Evolutionary conservation across 2,888 invertebrate genomes (phyloP).

Genomic region (Agriotes lineatus): DNA sequence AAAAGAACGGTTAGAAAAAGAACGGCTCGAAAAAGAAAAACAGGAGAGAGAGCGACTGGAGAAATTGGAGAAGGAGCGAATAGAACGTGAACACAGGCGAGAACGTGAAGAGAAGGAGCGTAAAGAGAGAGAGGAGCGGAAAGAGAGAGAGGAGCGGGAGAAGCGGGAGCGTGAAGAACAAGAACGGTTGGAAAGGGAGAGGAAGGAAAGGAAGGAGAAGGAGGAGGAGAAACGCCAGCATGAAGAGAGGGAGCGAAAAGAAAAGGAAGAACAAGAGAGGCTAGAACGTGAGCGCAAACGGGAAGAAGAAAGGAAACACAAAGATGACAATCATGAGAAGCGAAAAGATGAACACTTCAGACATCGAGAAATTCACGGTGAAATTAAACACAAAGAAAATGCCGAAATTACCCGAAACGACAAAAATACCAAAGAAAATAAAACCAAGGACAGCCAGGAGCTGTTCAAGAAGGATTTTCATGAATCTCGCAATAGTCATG

Average conservation of each 20-base stretch:
- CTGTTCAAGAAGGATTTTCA: constrained; percentile 49
- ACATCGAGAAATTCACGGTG: constrained; percentile 69
- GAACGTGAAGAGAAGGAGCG: constrained; percentile 66
- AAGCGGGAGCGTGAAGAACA: constrained; percentile 66
- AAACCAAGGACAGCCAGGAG: constrained; percentile 58
- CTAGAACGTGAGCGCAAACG: constrained; percentile 39
- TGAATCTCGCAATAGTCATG: constrained; percentile 54
- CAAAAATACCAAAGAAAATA: constrained; percentile 66
- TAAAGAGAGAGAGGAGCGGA: constrained; percentile 64
- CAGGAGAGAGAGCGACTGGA: constrained; percentile 54
- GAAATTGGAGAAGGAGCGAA: constrained; percentile 63
- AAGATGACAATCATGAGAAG: constrained; percentile 60
- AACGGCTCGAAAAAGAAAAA: constrained; percentile 59
- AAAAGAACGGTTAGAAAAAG: constrained; percentile 56
- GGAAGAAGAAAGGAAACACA: constrained; percentile 46
- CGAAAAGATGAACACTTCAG: constrained; percentile 68
- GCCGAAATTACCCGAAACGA: constrained; percentile 61
- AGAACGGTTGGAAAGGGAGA: constrained; percentile 62
- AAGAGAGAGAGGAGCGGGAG: constrained; percentile 65
- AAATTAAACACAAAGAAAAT: constrained; percentile 58
- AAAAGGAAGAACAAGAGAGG: constrained; percentile 47
- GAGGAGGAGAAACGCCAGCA: constrained; percentile 63
- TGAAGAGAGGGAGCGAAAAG: constrained; percentile 48
- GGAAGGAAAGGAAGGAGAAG: constrained; percentile 59
- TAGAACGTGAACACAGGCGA: constrained; percentile 62